Evolutionary conservation across 2,113 vertebrate genomes (phyloP).

Genomic region (Notarius lentiginosus): DNA sequence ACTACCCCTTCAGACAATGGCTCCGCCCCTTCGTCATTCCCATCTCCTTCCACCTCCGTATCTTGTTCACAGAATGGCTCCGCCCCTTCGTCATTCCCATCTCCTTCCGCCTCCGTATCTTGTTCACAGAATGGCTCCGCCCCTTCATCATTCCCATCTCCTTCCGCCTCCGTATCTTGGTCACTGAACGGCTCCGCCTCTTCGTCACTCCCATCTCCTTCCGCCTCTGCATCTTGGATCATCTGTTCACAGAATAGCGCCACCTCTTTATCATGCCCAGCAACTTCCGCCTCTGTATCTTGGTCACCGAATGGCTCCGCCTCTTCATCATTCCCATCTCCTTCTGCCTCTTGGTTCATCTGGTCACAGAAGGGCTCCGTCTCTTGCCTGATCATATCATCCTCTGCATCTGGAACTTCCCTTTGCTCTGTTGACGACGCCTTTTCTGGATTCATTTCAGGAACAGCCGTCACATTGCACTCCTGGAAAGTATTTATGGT

Average conservation of each 20-base stretch:
- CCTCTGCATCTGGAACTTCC: background rate
- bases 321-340: background rate
- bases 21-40: background rate
- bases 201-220: background rate
- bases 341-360: background rate
- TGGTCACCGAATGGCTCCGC: too few relatives aligned
- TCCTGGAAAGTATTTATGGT: conserved; percentile 71
- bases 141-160: background rate
- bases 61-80: too few relatives aligned
- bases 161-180: background rate
- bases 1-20: conserved; percentile 51
- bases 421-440: background rate
- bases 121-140: background rate
- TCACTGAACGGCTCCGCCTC: background rate
- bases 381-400: background rate
- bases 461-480: conserved; percentile 62
- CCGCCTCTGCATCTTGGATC: background rate
- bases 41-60: too few relatives aligned
- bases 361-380: background rate
- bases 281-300: too few relatives aligned
- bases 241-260: background rate
- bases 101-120: background rate
- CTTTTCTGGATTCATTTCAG: conserved; percentile 55
- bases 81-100: background rate
- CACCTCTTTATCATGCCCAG: background rate